Evolutionary conservation across 1,140 invertebrate genomes (phyloP), one percentile per base, ranked within the genome.

Genomic region (Achatina immaculata): DNA sequence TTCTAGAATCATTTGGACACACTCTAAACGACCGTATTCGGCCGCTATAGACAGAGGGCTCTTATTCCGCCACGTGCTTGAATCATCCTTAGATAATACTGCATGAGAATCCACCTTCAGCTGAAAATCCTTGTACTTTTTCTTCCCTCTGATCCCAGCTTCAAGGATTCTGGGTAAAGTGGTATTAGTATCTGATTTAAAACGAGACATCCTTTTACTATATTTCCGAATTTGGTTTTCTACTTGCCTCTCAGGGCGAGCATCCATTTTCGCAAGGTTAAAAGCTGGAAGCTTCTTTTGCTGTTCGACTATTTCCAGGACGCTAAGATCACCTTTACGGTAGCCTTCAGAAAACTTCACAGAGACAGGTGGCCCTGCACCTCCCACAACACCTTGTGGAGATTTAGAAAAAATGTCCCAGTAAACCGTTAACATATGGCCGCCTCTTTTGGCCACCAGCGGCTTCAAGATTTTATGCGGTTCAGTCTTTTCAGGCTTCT

Each of bases 101-200:
- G 1, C 16, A 4, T 28, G 62, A 68, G 34, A 40, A 7, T 68
- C 42, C n/a, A 36, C 1, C 1, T 43, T 68, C 34, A 78, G 3
- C 11, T 31, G 36, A 68, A 78, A 78, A 36, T 66, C 58, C 28
- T 78, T 78, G 31, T 68, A 78, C n/a, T 68, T 78, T 48, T 78
- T 78, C 16, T 43, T 78, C 9, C 76, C 76, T 34, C 76, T 78
- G 9, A 78, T 40, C 2, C 76, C 76, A 19, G 31, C 1, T 40
- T 78, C 76, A 6, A 78, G 38, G 3, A 51, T 21, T 48, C 51
- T 51, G 24, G 72, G 45, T 38, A 31, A 42, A 6, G 21, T 24
- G 14, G 14, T 55, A 16, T 55, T 55, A 16, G 51, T 14, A 16
- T 68, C 65, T 11, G 65, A 19, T 11, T 31, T 31, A 19, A 24